These are phyloP conservation scores for Muschampia plurimacula DNA, from an alignment of 2,888 invertebrate species.

Conservation along the genomic window DNA sequence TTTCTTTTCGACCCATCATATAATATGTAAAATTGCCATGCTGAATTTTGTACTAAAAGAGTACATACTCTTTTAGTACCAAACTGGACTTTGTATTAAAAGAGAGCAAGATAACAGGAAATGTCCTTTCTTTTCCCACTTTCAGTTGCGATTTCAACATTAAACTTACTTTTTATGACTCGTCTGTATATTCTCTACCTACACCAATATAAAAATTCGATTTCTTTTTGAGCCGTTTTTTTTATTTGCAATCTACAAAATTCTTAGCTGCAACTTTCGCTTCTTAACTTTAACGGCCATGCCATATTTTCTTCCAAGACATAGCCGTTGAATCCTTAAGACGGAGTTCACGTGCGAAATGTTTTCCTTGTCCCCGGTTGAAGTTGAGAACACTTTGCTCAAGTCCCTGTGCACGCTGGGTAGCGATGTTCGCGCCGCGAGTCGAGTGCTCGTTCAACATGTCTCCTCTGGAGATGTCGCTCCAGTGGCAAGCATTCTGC, in stretches of 20 bases:
- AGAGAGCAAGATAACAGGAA: no score
- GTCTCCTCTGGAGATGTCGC: constrained; percentile 69
- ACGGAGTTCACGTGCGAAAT: constrained; percentile 37
- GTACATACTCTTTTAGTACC: no score
- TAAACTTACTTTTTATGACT: no score
- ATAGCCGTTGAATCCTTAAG: constrained; percentile 33
- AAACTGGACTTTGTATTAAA: no score
- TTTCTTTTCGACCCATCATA: no score
- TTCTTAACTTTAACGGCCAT: constrained; percentile 6
- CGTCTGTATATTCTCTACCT: no score
- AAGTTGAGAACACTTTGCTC: constrained; percentile 50
- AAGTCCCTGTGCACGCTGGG: constrained; percentile 55
- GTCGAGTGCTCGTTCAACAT: constrained; percentile 78
- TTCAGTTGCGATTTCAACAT: no score
- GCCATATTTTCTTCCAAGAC: constrained; percentile 24
- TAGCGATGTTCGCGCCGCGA: constrained; percentile 57
- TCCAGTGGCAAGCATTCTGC: constrained; percentile 40
- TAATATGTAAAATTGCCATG: no score
- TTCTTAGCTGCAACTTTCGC: neutral
- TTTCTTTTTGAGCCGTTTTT: neutral
- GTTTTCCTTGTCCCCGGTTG: constrained; percentile 50
- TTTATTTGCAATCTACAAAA: neutral
- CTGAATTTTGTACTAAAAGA: no score
- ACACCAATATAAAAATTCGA: neutral
- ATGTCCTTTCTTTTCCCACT: no score